Conservation (phyloP, 1,140 invertebrate species). For the Trachymyrmex septentrionalis region DNA sequence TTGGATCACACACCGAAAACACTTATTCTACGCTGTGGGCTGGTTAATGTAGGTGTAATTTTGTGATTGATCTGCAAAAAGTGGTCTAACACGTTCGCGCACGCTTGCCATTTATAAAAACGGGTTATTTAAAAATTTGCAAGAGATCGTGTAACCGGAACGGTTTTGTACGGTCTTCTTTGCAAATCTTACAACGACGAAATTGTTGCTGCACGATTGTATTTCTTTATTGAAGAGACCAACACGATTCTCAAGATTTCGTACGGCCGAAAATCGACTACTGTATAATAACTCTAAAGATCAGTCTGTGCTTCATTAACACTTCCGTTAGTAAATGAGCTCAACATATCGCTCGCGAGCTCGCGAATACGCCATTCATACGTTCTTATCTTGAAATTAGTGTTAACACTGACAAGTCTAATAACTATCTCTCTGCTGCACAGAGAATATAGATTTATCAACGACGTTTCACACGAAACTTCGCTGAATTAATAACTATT, state of each 20-base stretch:
- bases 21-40: slow-evolving; percentile 59
- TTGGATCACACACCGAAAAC: slow-evolving; percentile 64
- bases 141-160: not conserved
- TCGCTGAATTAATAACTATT: slow-evolving; percentile 16
- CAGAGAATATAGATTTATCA: slow-evolving; percentile 39
- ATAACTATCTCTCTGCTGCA: slow-evolving; percentile 1
- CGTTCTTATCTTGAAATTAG: slow-evolving; percentile 25
- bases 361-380: slow-evolving; percentile 34
- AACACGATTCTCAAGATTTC: slow-evolving; percentile 40
- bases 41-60: slow-evolving; percentile 55
- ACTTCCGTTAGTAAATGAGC: slow-evolving; percentile 47
- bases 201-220: slow-evolving; percentile 32
- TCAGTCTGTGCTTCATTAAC: slow-evolving; percentile 73
- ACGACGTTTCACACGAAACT: not conserved
- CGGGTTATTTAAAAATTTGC: slow-evolving; percentile 7
- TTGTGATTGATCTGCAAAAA: slow-evolving; percentile 30
- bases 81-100: not conserved
- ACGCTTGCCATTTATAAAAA: not conserved
- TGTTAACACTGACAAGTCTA: slow-evolving; percentile 21
- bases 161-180: not conserved
- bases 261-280: slow-evolving; percentile 36
- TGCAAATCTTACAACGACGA: slow-evolving; percentile 37
- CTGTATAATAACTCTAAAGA: slow-evolving; percentile 69
- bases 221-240: slow-evolving; percentile 29
- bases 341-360: slow-evolving; percentile 49